Conservation (phyloP, 2,797 vertebrate species). For the Balearica regulorum region DNA sequence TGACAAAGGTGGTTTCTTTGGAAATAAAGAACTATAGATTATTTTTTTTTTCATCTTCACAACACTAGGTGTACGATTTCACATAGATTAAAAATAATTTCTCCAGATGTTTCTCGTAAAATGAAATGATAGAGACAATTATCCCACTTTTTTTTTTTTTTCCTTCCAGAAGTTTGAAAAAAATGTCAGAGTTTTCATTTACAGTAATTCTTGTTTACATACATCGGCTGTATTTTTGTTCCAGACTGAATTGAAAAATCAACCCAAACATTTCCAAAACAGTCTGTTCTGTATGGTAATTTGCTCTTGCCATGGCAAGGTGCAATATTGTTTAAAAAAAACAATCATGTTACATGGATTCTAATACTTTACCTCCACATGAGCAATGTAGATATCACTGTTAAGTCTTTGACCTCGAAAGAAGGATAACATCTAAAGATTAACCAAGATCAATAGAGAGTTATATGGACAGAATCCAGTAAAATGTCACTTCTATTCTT, state of each 20-base stretch:
- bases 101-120: not conserved
- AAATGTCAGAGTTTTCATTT: not conserved
- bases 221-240: not conserved
- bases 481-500: not conserved
- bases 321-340: not conserved
- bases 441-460: not conserved
- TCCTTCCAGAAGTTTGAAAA: not conserved
- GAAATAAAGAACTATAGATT: not conserved
- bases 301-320: not conserved
- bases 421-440: not conserved
- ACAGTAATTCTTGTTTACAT: not conserved
- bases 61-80: not conserved
- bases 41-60: not conserved
- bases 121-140: not conserved
- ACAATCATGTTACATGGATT: not conserved
- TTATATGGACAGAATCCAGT: not conserved
- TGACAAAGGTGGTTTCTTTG: not conserved
- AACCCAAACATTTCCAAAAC: not conserved
- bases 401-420: not conserved
- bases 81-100: not conserved
- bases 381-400: not conserved
- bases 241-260: not conserved
- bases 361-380: not conserved
- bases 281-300: not conserved
- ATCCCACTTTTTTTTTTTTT: not conserved